phyloP scores from a whole-genome alignment of 2,888 invertebrate species.

The Tortricodes alternella region DNA sequence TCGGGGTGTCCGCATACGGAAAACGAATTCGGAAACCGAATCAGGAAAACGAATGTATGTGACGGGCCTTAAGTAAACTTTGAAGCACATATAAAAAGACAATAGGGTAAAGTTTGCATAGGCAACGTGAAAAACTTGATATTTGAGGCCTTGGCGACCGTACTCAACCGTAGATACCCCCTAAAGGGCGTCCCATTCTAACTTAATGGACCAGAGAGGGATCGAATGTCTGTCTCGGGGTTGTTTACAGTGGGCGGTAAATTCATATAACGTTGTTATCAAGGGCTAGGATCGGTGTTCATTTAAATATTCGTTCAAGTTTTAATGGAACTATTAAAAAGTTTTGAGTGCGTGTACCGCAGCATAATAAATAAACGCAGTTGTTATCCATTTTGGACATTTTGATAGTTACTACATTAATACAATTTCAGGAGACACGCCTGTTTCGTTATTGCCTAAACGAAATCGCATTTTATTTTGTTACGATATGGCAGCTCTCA shows the following conservation, averaged over 20 bases:
- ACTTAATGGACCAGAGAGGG: background rate
- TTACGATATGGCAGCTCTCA: no score
- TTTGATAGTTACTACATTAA: no score
- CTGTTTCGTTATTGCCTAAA: no score
- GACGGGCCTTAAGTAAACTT: slow-evolving; percentile 21
- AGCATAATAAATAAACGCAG: no score
- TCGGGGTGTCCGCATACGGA: no score
- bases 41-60: no score
- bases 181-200: slow-evolving; percentile 2
- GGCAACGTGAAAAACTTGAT: slow-evolving; percentile 23
- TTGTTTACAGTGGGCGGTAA: slow-evolving; percentile 1
- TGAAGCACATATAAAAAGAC: slow-evolving; percentile 23
- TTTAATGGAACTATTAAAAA: slow-evolving; percentile 19
- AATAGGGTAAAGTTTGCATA: slow-evolving; percentile 22
- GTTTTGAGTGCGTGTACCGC: slow-evolving; percentile 4
- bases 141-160: background rate
- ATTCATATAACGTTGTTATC: slow-evolving; percentile 14
- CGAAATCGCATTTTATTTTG: no score
- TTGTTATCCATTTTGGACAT: no score
- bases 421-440: no score
- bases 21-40: no score
- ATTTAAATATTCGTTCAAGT: slow-evolving; percentile 24
- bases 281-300: slow-evolving; percentile 23
- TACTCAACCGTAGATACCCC: background rate
- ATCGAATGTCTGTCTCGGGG: background rate